phyloP scores from a whole-genome alignment of 2,113 vertebrate species.

The Cariama cristata region DNA sequence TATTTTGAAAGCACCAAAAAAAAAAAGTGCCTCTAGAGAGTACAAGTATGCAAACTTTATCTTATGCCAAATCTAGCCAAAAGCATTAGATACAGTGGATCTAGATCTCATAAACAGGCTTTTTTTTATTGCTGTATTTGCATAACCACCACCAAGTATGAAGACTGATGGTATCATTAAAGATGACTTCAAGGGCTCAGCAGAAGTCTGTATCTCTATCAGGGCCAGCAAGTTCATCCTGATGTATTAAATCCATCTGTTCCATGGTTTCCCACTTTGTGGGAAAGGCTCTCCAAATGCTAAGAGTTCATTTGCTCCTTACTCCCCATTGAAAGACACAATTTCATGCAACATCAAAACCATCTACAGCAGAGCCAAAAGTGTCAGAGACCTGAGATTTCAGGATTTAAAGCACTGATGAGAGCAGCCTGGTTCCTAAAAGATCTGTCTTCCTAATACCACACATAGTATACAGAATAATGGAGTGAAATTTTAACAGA shows the following conservation, averaged over 20 bases:
- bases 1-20: background rate
- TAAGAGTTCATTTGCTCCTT: background rate
- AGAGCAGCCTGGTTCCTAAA: background rate
- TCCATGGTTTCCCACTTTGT: background rate
- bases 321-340: rapidly evolving
- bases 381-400: background rate
- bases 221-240: background rate
- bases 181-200: background rate
- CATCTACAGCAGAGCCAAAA: background rate
- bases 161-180: background rate
- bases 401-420: background rate
- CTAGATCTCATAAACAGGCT: background rate
- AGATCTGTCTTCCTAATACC: background rate
- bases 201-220: background rate
- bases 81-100: background rate
- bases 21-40: background rate
- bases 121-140: background rate
- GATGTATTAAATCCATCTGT: background rate
- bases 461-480: background rate
- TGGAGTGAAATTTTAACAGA: background rate
- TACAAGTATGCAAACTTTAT: background rate
- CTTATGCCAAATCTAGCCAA: background rate
- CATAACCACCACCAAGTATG: background rate
- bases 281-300: background rate
- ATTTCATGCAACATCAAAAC: background rate